Evolutionary conservation across 2,113 vertebrate species (phyloP), one percentile per base, ranked within the genome.

Genomic region (Vidua macroura): DNA sequence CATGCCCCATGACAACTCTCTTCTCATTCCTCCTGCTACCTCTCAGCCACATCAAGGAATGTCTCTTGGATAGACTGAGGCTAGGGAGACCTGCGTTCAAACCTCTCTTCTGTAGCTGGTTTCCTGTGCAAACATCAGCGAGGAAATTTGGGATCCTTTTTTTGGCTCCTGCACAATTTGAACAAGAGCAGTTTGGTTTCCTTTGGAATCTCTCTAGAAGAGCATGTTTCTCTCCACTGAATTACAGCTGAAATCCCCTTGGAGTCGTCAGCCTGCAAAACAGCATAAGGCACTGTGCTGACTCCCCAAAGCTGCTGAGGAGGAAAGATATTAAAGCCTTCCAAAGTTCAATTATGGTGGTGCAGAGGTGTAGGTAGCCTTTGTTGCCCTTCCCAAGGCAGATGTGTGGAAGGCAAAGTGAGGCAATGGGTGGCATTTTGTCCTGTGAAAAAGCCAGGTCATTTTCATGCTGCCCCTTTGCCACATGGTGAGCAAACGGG

Each of bases 401-500:
- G 46, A 4, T 4, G 4, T 22, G 21, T 18, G 35, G 28, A 44
- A 37, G 30, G 25, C 52, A 60, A 56, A 84, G 25, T 13, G 25
- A 52, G 10, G 48, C 8, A 62, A 28, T 3, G 10, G 18, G 20
- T 28, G 17, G 15, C 58, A 60, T 16, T 53, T 22, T 49, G 17
- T 15, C 51, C 33, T 53, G 37, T 28, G 66, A 58, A 86, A 82
- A 27, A 73, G 11, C 12, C 39, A 0, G 4, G 2, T 85, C 44
- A 74, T 68, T 58, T 16, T 28, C 35, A 20, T 2, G 3, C 53
- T 80, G 27, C 23, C 59, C 68, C 35, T 51, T 20, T 27, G 55
- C 41, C 31, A 28, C 30, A 11, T 8, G 4, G 8, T 6, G 30
- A 74, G 31, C 9, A 85, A 84, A 56, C 0, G 0, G 27, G 31